Conservation (phyloP, 30 jellyfish, hydroid and myxozoan genomes). For the Clytia hemisphaerica region DNA sequence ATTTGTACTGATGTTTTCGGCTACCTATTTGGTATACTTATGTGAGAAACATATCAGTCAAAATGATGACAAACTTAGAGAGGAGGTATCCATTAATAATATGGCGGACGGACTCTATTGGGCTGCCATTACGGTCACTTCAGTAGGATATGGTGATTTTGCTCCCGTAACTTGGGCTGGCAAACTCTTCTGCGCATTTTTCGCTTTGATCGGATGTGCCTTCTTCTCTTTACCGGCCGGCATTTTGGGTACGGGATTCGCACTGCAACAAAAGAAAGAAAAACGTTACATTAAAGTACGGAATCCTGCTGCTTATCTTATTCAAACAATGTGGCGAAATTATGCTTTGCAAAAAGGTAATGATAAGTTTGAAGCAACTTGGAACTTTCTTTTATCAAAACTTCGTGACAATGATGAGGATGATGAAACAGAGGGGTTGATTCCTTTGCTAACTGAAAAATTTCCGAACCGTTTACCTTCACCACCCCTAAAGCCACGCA, state of each 20-base stretch:
- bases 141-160: constrained; percentile 26
- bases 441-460: too few species aligned
- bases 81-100: constrained; percentile 53
- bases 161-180: constrained; percentile 28
- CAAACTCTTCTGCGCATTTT: neutral
- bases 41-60: too few species aligned
- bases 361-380: constrained; percentile 2
- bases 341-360: neutral
- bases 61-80: too few species aligned
- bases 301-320: constrained; percentile 15
- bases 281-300: constrained; percentile 17
- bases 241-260: constrained; percentile 23
- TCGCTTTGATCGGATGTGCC: constrained; percentile 28
- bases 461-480: too few species aligned
- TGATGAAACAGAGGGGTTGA: too few species aligned
- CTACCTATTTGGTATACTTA: constrained; percentile 52
- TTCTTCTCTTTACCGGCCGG: constrained; percentile 33
- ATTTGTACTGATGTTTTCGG: constrained; percentile 53
- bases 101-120: constrained; percentile 80
- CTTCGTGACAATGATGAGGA: neutral
- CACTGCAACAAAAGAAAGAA: constrained; percentile 15
- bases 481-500: too few species aligned
- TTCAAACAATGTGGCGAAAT: constrained; percentile 15
- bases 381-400: constrained; percentile 1
- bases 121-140: constrained; percentile 63